Evolutionary conservation across 2,888 invertebrate species (phyloP), one percentile per base, ranked within the genome.

Genomic region (Philereme transversata): DNA sequence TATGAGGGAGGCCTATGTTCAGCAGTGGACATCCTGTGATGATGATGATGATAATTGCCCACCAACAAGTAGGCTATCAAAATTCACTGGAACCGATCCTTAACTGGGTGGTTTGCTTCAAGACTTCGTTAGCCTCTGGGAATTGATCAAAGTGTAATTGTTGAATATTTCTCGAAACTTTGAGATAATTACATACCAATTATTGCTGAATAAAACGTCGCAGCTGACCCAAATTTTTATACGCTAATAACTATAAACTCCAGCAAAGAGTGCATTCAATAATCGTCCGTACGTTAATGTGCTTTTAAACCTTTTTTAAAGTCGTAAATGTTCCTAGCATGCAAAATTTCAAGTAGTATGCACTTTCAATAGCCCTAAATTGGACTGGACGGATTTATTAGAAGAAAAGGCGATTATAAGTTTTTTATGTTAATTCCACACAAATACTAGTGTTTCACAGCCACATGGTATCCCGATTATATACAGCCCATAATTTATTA

Each of bases 141-240:
- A 58, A 65, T 51, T 60, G 52, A 63, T 63, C 57, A 51, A 55
- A 59, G 51, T 47, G 53, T 59, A 51, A 57, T 61, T 58, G 56
- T 44, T 46, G 48, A 54, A 57, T 61, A 50, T 65, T 68, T 63
- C 63, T 68, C 55, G 53, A 60, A 63, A 65, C 53, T 60, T 63
- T 10, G 41, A 41, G 47, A 60, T 67, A 63, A 67, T 63, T 61
- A 65, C 56, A 36, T 36, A 36, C 47, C 57, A 62, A 54, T 58
- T 56, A 54, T 58, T 49, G 51, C 56, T n/a, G n/a, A 45, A 49
- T 51, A 38, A 45, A 57, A 52, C 48, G 41, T 35, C 47, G 44
- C 47, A 47, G 36, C 11, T 63, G 56, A 46, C 48, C 59, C 46
- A 45, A 51, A 58, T 58, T 58, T 60, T 49, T 48, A 51, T 51